Percentiles rank a stretch among this genome's conserved stretches.
These are phyloP conservation scores for Campoplex capitator DNA, from an alignment of 2,888 invertebrate genomes.

Conservation along the genomic window DNA sequence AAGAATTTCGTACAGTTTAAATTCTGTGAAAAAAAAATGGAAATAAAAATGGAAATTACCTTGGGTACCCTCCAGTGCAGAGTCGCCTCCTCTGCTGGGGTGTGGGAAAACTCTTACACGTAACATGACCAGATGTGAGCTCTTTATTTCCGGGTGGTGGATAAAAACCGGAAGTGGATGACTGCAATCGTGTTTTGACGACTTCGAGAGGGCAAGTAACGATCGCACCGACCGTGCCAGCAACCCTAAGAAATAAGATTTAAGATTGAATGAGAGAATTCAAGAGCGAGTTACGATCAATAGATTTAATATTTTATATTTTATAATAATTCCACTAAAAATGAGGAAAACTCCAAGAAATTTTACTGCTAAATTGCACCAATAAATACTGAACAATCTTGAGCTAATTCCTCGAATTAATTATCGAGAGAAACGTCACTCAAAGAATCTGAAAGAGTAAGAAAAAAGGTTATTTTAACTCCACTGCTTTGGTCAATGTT, in stretches of 20 bases:
- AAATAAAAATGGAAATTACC: constrained; percentile 72
- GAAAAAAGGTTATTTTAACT: no score
- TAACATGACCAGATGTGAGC: constrained; percentile 84
- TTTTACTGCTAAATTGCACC: no score
- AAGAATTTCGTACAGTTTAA: no score
- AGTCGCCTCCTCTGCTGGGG: constrained; percentile 90
- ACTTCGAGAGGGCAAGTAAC: constrained; percentile 99
- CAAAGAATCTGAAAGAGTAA: no score
- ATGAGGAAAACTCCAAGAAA: no score
- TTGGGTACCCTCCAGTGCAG: constrained; percentile 87
- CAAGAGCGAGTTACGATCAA: constrained; percentile 43
- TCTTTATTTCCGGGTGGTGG: constrained; percentile 79
- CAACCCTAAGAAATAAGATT: constrained; percentile 88
- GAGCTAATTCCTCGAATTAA: no score
- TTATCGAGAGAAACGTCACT: no score
- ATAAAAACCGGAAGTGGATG: constrained; percentile 90
- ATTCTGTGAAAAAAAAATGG: background rate
- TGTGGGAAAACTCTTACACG: constrained; percentile 86
- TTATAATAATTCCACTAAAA: no score
- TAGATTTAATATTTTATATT: background rate
- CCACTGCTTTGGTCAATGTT: background rate
- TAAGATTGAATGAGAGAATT: no score
- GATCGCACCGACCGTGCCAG: constrained; percentile 98
- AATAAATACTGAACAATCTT: no score
- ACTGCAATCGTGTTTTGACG: constrained; percentile 98